Base-by-base conservation (phyloP, 2,113 vertebrate genomes). In the Melanerpes aurifrons region DNA sequence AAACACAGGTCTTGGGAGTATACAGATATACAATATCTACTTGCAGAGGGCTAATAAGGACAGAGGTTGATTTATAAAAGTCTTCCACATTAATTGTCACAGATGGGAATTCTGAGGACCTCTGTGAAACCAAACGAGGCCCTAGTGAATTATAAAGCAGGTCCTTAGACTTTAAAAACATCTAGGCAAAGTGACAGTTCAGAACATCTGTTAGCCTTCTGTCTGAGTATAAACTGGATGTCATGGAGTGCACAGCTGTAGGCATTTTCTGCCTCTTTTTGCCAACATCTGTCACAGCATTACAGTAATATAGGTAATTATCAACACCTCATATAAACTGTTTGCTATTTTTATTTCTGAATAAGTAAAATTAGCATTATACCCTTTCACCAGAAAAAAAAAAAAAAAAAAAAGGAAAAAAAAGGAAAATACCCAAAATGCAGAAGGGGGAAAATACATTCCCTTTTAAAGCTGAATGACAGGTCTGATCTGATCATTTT, bases 251-350 rank as follows among this genome's bases (percentile, higher is more conserved):
- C 97, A 98, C 98, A 98, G 98, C 98, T 99, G 98, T 98, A 98
- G 98, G 97, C 98, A 97, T 98, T 97, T 98, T 98, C 98, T 97
- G 97, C 97, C 98, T 98, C 98, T 98, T 97, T 98, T 97, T 98
- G 98, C 98, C 98, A 98, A 98, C 98, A 99, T 99, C 98, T 99
- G 98, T 98, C 98, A 98, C 96, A 97, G 97, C 96, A 95, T 96
- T 96, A 97, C 96, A 97, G 97, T 97, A 97, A 98, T 97, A 97
- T 97, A 98, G 98, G 98, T 98, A 98, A 98, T 98, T 98, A 98
- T 97, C 98, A 97, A 97, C 97, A 98, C 98, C 98, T 98, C 97
- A 91, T 96, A 97, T 95, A 97, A 98, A 97, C 97, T 96, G 93
- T 98, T 97, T 94, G 97, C 96, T 97, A 97, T 98, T 98, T 98